A percentile compares a stretch with the other conserved stretches of the same genome.
phyloP scores from a whole-genome alignment of 2,888 invertebrate genomes.

The Neuroscelio doddi region DNA sequence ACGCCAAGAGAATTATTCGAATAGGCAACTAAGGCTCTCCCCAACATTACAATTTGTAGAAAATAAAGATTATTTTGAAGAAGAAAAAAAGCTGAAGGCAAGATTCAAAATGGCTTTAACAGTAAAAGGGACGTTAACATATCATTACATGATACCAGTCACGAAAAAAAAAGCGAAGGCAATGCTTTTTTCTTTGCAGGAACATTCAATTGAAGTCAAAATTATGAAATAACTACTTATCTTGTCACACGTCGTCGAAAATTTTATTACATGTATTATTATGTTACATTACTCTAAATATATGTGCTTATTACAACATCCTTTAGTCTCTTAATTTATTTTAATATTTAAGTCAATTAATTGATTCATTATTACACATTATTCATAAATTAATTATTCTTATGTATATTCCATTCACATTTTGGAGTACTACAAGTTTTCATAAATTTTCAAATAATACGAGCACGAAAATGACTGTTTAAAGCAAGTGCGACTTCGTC shows the following conservation, averaged over 20 bases:
- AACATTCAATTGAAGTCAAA: neutral
- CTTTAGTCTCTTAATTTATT: too few relatives aligned
- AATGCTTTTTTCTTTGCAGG: conserved; percentile 1
- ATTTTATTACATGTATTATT: neutral
- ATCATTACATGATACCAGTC: conserved; percentile 1
- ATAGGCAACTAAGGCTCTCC: conserved; percentile 23
- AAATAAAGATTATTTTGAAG: neutral
- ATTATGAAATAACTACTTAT: neutral
- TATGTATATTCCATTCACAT: too few relatives aligned
- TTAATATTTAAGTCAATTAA: too few relatives aligned
- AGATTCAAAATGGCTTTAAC: too few relatives aligned
- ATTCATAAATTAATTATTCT: too few relatives aligned
- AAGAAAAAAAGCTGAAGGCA: neutral
- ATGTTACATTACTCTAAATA: too few relatives aligned
- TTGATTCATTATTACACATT: too few relatives aligned
- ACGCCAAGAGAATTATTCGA: conserved; percentile 20
- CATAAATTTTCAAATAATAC: too few relatives aligned
- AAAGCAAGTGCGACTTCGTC: too few relatives aligned
- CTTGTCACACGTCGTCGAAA: neutral
- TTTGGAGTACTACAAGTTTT: too few relatives aligned
- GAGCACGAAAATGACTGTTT: too few relatives aligned
- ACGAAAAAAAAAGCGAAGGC: neutral
- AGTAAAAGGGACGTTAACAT: neutral
- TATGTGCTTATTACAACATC: too few relatives aligned
- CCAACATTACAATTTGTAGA: neutral